Percentiles rank a stretch among this genome's conserved stretches.
Evolutionary conservation across 2,113 vertebrate species (phyloP).

Genomic region (Tor tambroides): DNA sequence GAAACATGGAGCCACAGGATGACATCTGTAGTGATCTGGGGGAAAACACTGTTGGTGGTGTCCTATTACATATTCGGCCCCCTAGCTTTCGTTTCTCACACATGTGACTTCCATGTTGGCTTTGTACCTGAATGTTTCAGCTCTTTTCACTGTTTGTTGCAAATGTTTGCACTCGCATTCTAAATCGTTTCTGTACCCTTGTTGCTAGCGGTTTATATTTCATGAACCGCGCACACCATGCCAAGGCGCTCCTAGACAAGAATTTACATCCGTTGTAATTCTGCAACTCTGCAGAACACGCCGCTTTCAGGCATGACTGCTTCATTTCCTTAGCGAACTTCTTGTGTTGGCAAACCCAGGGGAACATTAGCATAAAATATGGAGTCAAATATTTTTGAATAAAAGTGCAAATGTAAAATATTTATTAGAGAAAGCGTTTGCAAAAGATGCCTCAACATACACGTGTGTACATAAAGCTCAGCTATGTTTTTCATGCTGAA

Average conservation of each 20-base stretch:
- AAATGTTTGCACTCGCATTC: background rate
- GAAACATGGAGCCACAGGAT: constrained; percentile 57
- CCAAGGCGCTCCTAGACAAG: constrained; percentile 33
- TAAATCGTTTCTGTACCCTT: background rate
- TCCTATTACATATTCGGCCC: constrained; percentile 5
- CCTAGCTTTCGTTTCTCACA: background rate
- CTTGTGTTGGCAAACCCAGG: constrained; percentile 35
- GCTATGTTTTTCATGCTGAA: constrained; percentile 25
- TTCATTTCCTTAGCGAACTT: constrained; percentile 52
- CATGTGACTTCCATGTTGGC: constrained; percentile 9
- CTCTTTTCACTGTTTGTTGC: constrained; percentile 8
- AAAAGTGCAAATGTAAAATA: constrained; percentile 14
- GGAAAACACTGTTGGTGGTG: constrained; percentile 44
- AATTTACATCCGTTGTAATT: constrained; percentile 42
- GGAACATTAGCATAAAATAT: constrained; percentile 11
- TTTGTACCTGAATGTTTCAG: background rate
- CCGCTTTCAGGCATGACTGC: constrained; percentile 51
- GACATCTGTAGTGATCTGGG: constrained; percentile 60
- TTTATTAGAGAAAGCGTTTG: background rate
- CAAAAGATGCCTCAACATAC: background rate
- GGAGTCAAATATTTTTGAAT: constrained; percentile 2
- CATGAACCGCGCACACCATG: constrained; percentile 4
- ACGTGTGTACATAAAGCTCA: background rate
- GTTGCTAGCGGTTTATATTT: constrained; percentile 36
- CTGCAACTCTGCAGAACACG: constrained; percentile 42